Conservation (phyloP, 2,888 invertebrate genomes). For the Dolichopus griseipennis region DNA sequence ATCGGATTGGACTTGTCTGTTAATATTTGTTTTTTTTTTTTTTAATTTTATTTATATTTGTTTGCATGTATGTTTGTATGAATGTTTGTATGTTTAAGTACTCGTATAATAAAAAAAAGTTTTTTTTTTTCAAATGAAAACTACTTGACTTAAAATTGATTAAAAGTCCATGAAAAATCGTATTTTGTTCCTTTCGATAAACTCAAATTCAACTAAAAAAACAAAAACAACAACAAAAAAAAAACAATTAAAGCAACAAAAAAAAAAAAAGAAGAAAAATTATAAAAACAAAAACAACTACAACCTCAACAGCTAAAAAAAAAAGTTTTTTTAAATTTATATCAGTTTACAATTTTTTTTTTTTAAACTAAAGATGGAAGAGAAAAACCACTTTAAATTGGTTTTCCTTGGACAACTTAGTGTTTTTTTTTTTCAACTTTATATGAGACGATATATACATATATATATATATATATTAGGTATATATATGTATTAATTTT, state of each 20-base stretch:
- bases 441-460: neutral
- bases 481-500: neutral
- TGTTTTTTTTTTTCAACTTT: neutral
- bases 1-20: no score
- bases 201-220: neutral
- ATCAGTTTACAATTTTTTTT: neutral
- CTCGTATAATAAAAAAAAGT: no score
- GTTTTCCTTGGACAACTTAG: neutral
- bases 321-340: neutral
- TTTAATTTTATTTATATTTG: no score
- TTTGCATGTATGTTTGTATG: no score
- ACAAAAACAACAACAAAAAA: neutral
- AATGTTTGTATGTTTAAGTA: no score
- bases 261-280: neutral
- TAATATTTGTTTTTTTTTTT: no score
- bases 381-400: constrained; percentile 2
- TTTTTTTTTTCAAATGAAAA: no score
- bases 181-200: constrained; percentile 4
- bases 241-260: no score
- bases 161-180: constrained; percentile 1
- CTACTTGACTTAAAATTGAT: neutral
- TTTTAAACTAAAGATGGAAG: neutral
- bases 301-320: no score
- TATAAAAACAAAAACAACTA: no score
- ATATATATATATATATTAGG: no score